Percentiles rank a stretch among this genome's conserved stretches.
phyloP scores from a whole-genome alignment of 1,140 invertebrate genomes.

The Drosophila ananassae region DNA sequence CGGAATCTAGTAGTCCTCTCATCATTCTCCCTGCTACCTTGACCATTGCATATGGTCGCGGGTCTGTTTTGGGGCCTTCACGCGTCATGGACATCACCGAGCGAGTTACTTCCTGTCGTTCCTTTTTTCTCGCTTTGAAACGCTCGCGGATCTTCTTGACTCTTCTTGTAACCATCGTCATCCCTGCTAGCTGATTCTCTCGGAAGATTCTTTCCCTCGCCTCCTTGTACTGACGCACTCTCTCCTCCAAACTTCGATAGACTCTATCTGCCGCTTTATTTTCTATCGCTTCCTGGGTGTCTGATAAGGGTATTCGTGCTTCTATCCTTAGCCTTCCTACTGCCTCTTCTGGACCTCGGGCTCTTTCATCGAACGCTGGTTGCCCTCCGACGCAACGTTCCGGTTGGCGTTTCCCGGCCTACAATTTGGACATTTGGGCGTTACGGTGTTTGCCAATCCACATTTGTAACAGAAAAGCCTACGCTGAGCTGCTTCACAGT shows the following conservation, averaged over 20 bases:
- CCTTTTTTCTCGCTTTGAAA: not conserved
- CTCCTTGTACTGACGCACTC: not conserved
- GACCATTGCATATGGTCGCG: not conserved
- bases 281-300: not conserved
- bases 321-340: not conserved
- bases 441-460: not conserved
- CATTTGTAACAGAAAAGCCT: not conserved
- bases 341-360: not conserved
- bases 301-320: no score
- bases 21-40: not conserved
- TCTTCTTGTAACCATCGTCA: not conserved
- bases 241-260: not conserved
- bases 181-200: no score
- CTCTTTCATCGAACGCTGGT: not conserved
- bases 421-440: not conserved
- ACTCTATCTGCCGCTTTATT: not conserved
- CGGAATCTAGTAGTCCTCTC: no score
- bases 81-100: not conserved
- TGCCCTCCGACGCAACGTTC: no score
- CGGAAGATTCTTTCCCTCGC: no score
- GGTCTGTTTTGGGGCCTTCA: not conserved
- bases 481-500: no score
- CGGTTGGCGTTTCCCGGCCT: not conserved
- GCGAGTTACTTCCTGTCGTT: not conserved
- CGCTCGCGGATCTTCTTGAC: not conserved